Evolutionary conservation across 2,113 vertebrate genomes (phyloP).

Genomic region (Rhynchopsitta pachyrhyncha): DNA sequence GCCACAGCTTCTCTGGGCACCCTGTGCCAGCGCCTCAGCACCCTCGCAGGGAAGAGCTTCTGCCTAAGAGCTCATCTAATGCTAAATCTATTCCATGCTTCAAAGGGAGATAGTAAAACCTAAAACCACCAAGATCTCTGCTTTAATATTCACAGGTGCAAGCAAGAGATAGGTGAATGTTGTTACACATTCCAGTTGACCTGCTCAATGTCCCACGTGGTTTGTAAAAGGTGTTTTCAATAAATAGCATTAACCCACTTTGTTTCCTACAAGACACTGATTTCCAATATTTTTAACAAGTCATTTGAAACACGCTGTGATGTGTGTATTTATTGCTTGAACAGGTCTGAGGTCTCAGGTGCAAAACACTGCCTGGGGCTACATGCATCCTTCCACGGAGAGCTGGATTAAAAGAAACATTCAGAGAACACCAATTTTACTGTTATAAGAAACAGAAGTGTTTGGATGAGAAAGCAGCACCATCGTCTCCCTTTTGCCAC

Average conservation of each 20-base stretch:
- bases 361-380: constrained; percentile 36
- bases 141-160: background rate
- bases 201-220: background rate
- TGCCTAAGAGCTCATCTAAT: background rate
- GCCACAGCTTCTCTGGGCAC: background rate
- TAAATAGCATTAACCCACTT: constrained; percentile 23
- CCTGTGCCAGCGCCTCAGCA: background rate
- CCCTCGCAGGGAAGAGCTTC: background rate
- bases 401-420: background rate
- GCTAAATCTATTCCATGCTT: background rate
- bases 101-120: background rate
- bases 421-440: background rate
- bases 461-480: background rate
- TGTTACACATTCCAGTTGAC: constrained; percentile 36
- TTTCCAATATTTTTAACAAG: constrained; percentile 53
- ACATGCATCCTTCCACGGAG: background rate
- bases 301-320: background rate
- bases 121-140: background rate
- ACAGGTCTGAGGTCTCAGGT: constrained; percentile 46
- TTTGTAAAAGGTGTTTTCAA: constrained; percentile 29
- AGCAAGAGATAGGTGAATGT: background rate
- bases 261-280: constrained; percentile 9
- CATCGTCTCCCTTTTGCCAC: background rate
- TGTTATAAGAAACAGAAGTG: background rate
- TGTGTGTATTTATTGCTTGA: constrained; percentile 46